Evolutionary conservation across 2,888 invertebrate genomes (phyloP).

Genomic region (Cephalotes varians): DNA sequence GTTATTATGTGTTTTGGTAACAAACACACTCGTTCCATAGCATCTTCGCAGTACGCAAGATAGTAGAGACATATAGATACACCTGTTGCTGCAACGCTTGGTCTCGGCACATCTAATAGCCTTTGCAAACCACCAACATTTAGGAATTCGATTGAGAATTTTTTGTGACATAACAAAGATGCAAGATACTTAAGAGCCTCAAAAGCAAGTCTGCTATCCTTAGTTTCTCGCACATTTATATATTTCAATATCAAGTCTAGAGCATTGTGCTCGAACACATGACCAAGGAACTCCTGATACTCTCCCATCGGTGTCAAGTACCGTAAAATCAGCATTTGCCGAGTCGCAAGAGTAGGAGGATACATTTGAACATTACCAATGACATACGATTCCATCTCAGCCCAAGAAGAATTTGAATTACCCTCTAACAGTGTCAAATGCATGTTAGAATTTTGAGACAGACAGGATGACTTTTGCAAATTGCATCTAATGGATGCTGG

Average conservation of each 20-base stretch:
- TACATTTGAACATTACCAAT: slow-evolving; percentile 96
- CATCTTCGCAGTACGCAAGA: slow-evolving; percentile 98
- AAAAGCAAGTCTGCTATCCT: slow-evolving; percentile 97
- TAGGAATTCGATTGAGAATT: slow-evolving; percentile 98
- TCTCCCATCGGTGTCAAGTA: slow-evolving; percentile 99
- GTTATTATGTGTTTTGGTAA: slow-evolving; percentile 92
- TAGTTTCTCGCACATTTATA: slow-evolving; percentile 94
- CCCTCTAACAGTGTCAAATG: slow-evolving; percentile 75
- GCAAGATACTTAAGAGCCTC: slow-evolving; percentile 98
- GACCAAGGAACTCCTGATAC: slow-evolving; percentile 98
- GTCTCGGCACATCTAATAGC: slow-evolving; percentile 95
- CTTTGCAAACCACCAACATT: slow-evolving; percentile 94
- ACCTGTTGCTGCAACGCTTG: slow-evolving; percentile 98
- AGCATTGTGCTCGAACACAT: slow-evolving; percentile 97
- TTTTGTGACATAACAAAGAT: slow-evolving; percentile 98
- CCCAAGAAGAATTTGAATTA: slow-evolving; percentile 94
- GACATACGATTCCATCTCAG: slow-evolving; percentile 95
- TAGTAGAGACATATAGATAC: slow-evolving; percentile 99
- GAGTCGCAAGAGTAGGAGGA: slow-evolving; percentile 95
- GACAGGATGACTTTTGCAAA: slow-evolving; percentile 59
- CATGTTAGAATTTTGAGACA: slow-evolving; percentile 47
- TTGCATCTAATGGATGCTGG: slow-evolving; percentile 54
- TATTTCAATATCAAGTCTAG: slow-evolving; percentile 96
- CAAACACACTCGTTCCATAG: slow-evolving; percentile 97
- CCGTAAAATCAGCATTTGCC: slow-evolving; percentile 96